These are phyloP conservation scores for Drosophila tristis DNA, from an alignment of 1,140 invertebrate genomes.

Conservation along the genomic window DNA sequence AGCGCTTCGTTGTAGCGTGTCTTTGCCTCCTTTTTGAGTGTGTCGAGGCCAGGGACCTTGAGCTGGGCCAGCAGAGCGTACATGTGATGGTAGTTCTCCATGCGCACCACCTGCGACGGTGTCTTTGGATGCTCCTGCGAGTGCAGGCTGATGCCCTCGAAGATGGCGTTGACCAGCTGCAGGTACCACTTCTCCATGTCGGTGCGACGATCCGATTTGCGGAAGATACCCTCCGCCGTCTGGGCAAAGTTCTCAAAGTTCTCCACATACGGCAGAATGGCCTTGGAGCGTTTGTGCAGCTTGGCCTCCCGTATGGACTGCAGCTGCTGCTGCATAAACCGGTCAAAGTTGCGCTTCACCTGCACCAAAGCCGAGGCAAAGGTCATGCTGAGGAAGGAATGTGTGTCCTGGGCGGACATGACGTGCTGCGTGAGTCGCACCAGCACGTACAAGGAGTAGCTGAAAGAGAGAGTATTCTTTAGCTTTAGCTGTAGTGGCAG, in stretches of 20 bases:
- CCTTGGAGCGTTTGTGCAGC: slow-evolving; percentile 90
- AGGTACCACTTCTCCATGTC: slow-evolving; percentile 98
- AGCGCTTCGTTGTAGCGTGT: slow-evolving; percentile 95
- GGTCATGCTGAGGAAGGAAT: slow-evolving; percentile 95
- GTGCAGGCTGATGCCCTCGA: slow-evolving; percentile 92
- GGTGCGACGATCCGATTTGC: slow-evolving; percentile 93
- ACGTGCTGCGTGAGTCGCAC: slow-evolving; percentile 95
- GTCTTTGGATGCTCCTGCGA: slow-evolving; percentile 96
- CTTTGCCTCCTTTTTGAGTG: slow-evolving; percentile 95
- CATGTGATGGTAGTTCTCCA: slow-evolving; percentile 99
- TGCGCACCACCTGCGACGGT: slow-evolving; percentile 96
- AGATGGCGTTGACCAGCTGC: slow-evolving; percentile 93
- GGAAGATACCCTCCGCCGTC: slow-evolving; percentile 94
- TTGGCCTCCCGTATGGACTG: slow-evolving; percentile 92
- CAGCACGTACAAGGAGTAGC: slow-evolving; percentile 96
- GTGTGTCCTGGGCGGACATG: slow-evolving; percentile 94
- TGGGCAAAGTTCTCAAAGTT: slow-evolving; percentile 96
- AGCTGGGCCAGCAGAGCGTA: slow-evolving; percentile 94
- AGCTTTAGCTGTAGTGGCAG: not conserved
- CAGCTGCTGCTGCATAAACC: slow-evolving; percentile 95
- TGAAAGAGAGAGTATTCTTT: slow-evolving; percentile 83
- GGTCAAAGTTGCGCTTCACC: slow-evolving; percentile 97
- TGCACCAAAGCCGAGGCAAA: slow-evolving; percentile 95
- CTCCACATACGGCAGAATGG: slow-evolving; percentile 95
- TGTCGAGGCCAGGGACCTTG: slow-evolving; percentile 95